Conservation (phyloP, 2,888 invertebrate species). For the Ichneumon xanthorius region DNA sequence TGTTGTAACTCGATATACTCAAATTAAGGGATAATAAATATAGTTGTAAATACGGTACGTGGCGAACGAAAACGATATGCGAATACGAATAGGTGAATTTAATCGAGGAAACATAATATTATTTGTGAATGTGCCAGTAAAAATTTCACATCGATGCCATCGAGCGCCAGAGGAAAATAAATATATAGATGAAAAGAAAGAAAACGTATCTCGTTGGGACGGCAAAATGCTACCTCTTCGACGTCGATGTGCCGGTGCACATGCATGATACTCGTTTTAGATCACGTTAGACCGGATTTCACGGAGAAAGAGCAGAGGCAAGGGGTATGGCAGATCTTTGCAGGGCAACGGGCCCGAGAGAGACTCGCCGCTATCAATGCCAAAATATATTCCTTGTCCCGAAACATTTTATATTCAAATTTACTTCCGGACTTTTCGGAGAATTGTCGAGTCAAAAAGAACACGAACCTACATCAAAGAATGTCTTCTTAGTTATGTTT, state of each 20-base stretch:
- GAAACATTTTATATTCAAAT: neutral
- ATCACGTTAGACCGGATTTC: conserved; percentile 81
- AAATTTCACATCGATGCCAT: neutral
- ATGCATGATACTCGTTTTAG: conserved; percentile 73
- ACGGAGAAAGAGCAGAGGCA: conserved; percentile 71
- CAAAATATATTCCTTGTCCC: conserved; percentile 1
- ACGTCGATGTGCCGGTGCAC: conserved; percentile 53
- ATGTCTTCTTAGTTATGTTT: neutral
- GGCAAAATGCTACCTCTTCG: conserved; percentile 68
- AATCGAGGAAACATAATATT: neutral
- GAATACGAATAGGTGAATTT: neutral
- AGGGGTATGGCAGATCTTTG: conserved; percentile 48
- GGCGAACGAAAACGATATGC: neutral
- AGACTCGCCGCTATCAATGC: conserved; percentile 19
- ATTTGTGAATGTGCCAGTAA: conserved; percentile 2
- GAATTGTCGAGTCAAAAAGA: neutral
- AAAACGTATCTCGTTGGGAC: conserved; percentile 23
- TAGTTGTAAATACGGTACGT: neutral
- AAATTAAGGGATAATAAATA: conserved; percentile 8
- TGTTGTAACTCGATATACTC: conserved; percentile 39
- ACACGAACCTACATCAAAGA: neutral
- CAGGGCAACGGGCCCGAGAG: conserved; percentile 22
- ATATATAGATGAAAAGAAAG: conserved; percentile 12
- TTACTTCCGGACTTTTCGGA: neutral
- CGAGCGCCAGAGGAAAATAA: conserved; percentile 10